Evolutionary conservation across 2,113 vertebrate species (phyloP).

Genomic region (Cebidichthys violaceus): DNA sequence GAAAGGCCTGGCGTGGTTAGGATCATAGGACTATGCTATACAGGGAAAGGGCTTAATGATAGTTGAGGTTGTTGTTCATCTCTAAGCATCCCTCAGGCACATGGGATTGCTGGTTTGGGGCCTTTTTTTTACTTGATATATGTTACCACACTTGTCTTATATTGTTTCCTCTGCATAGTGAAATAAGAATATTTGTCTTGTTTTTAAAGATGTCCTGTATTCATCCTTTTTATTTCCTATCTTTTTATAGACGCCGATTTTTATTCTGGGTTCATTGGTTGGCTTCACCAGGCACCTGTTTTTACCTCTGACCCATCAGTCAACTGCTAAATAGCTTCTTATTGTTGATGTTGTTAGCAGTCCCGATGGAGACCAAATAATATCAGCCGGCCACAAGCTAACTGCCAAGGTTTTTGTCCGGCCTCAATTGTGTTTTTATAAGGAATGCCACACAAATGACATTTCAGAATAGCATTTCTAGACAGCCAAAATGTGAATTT

Average conservation of each 20-base stretch:
- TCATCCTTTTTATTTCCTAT: conserved; percentile 31
- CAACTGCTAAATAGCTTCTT: conserved; percentile 29
- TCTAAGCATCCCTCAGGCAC: conserved; percentile 73
- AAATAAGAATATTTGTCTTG: conserved; percentile 33
- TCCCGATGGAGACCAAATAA: conserved; percentile 68
- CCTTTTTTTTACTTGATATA: conserved; percentile 72
- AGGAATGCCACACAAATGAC: conserved; percentile 34
- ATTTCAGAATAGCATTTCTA: conserved; percentile 50
- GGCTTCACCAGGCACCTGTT: conserved; percentile 38
- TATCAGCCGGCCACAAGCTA: conserved; percentile 41
- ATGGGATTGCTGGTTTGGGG: conserved; percentile 72
- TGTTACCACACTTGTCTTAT: conserved; percentile 64
- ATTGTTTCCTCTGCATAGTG: conserved; percentile 35
- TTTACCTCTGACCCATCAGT: conserved; percentile 54
- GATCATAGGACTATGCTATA: conserved; percentile 32
- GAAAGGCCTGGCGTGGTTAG: conserved; percentile 38
- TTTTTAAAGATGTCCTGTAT: conserved; percentile 47
- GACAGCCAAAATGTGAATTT: conserved; percentile 67
- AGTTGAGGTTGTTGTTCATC: conserved; percentile 54
- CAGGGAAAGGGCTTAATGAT: conserved; percentile 35
- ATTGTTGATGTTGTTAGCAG: conserved; percentile 35
- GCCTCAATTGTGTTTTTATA: conserved; percentile 34
- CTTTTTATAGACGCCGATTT: conserved; percentile 7
- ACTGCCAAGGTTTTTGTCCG: conserved; percentile 45
- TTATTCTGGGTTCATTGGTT: conserved; percentile 36